Percentiles rank a stretch among this genome's conserved stretches.
phyloP scores from a whole-genome alignment of 2,888 invertebrate genomes.

The Poecilobothrus nobilitatus region DNA sequence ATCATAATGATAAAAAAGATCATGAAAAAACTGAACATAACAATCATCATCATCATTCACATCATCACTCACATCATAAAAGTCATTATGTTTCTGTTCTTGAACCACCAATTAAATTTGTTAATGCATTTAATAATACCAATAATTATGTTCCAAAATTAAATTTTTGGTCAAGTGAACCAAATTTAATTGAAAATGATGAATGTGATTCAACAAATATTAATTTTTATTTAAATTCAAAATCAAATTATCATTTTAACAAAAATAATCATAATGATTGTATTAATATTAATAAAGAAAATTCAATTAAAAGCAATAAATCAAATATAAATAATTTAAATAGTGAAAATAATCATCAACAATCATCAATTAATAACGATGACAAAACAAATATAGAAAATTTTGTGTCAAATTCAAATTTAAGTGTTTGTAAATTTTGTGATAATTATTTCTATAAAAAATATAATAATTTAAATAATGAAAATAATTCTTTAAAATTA shows the following conservation, averaged over 20 bases:
- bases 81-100: neutral
- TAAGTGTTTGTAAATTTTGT: conserved; percentile 6
- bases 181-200: conserved; percentile 15
- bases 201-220: neutral
- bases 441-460: conserved; percentile 1
- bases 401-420: conserved; percentile 1
- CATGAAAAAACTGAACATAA: conserved; percentile 14
- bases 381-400: neutral
- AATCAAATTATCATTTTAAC: neutral
- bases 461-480: conserved; percentile 1
- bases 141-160: no score
- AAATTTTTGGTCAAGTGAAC: conserved; percentile 18
- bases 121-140: neutral
- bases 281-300: neutral
- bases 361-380: neutral
- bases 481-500: neutral
- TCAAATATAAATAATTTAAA: neutral
- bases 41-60: neutral
- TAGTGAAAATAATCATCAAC: neutral
- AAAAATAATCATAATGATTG: neutral
- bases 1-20: conserved; percentile 4
- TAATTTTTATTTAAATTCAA: neutral
- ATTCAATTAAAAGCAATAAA: neutral
- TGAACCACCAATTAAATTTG: neutral
- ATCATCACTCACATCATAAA: conserved; percentile 6